Evolutionary conservation across 2,113 vertebrate species (phyloP).

Genomic region (Sinocyclocheilus maitianheensis): DNA sequence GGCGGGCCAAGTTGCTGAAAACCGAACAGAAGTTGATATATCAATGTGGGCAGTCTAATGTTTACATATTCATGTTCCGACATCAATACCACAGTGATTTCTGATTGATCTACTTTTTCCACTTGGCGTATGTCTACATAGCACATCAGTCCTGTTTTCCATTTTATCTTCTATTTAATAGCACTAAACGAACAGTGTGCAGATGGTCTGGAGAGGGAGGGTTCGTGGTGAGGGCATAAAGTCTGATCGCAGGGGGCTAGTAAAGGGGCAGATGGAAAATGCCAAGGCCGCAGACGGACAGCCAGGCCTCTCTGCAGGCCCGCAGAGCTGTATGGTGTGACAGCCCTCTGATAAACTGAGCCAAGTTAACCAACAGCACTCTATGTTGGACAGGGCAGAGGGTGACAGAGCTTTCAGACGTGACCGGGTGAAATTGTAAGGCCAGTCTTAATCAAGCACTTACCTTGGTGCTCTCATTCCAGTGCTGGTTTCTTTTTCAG

Average conservation of each 20-base stretch:
- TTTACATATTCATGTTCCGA: not conserved
- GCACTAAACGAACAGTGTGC: not conserved
- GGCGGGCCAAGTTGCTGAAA: too few species aligned
- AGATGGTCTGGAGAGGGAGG: conserved; percentile 5
- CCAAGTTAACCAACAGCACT: conserved; percentile 11
- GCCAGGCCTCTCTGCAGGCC: conserved; percentile 21
- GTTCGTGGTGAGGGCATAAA: conserved; percentile 9
- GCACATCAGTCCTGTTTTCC: not conserved
- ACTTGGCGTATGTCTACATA: not conserved
- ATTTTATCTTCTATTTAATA: not conserved
- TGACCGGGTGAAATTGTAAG: not conserved
- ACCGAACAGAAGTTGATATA: too few species aligned
- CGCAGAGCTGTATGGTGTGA: conserved; percentile 28
- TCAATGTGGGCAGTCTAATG: not conserved
- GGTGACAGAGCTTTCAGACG: not conserved
- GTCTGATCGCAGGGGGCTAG: conserved; percentile 5
- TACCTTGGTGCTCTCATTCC: not conserved
- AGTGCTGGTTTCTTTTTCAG: not conserved
- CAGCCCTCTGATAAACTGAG: not conserved
- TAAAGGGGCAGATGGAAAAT: conserved; percentile 30
- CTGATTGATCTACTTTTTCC: not conserved
- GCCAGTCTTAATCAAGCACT: not conserved
- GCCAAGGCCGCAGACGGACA: conserved; percentile 20
- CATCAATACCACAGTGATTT: not conserved
- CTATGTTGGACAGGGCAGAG: not conserved